Evolutionary conservation across 2,797 vertebrate genomes (phyloP), one percentile per base, ranked within the genome.

Genomic region (Siniperca scherzeri): DNA sequence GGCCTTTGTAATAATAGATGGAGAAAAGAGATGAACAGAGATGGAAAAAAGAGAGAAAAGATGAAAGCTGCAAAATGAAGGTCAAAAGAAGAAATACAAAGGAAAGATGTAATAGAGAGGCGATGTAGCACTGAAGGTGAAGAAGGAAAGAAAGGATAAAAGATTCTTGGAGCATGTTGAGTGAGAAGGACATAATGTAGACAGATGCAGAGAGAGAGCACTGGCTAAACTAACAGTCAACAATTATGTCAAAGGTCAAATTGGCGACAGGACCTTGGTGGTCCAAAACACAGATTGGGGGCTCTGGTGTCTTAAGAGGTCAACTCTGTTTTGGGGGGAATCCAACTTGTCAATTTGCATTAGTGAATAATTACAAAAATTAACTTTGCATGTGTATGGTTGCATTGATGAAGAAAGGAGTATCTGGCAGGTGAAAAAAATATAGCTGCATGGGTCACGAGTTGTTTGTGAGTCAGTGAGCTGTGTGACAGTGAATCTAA

Each of bases 391-490:
- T 65, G 78, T 79, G 55, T 78, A 11, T 55, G 53, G 65, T 74
- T 74, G 69, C 52, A 46, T 46, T 68, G 67, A 79, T 79, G 80
- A 79, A 67, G 79, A 77, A 64, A 80, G 46, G 53, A 82, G 68
- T 64, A 57, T 87, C 48, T 85, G 76, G 78, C 78, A 83, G 60
- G 61, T 82, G 73, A 69, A 76, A 57, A 82, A 73, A 80, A 82
- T 81, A 52, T 16, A 56, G 72, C 80, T 74, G 73, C 83, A 70
- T n/a, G 78, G 87, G 86, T 94, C 93, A 92, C 56, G 81, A 78
- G 90, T 87, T 93, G 91, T 92, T 93, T 94, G 89, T 89, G 90
- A 93, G 90, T 80, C 91, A 93, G 91, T 91, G 84, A 92, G 84
- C 86, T 93, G 89, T 93, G 91, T 86, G 89, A 92, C 91, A 89